Conservation (phyloP, 35 echinoderm and acorn worm genomes). For the Chiridota heheva region DNA sequence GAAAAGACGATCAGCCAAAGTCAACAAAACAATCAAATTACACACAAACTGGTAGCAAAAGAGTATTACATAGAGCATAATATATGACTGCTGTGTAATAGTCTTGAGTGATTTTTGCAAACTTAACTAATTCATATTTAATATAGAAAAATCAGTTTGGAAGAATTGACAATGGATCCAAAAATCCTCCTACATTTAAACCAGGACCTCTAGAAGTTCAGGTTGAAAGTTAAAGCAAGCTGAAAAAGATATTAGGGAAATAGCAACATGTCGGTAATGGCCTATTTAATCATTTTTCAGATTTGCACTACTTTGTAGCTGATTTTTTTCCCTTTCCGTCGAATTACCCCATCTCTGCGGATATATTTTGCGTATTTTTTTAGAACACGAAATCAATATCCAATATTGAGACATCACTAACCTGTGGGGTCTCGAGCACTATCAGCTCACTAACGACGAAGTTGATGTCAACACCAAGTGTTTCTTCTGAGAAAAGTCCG, state of each 20-base stretch:
- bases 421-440: constrained; percentile 50
- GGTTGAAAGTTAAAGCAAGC: too few relatives aligned
- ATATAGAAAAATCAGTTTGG: too few relatives aligned
- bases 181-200: too few relatives aligned
- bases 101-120: background rate
- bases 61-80: background rate
- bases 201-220: too few relatives aligned
- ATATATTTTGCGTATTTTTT: background rate
- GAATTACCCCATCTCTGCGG: background rate
- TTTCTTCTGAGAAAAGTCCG: constrained; percentile 32
- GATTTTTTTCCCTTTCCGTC: background rate
- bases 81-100: background rate
- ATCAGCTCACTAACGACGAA: constrained; percentile 38
- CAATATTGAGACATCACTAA: background rate
- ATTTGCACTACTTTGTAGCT: background rate
- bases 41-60: background rate
- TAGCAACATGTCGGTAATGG: background rate
- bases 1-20: background rate
- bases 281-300: background rate
- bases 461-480: constrained; percentile 13
- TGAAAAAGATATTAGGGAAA: background rate
- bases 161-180: too few relatives aligned
- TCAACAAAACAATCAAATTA: too few relatives aligned
- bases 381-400: background rate
- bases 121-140: background rate